These are phyloP conservation scores for Mystacides longicornis DNA, from an alignment of 2,888 invertebrate genomes.

Conservation along the genomic window DNA sequence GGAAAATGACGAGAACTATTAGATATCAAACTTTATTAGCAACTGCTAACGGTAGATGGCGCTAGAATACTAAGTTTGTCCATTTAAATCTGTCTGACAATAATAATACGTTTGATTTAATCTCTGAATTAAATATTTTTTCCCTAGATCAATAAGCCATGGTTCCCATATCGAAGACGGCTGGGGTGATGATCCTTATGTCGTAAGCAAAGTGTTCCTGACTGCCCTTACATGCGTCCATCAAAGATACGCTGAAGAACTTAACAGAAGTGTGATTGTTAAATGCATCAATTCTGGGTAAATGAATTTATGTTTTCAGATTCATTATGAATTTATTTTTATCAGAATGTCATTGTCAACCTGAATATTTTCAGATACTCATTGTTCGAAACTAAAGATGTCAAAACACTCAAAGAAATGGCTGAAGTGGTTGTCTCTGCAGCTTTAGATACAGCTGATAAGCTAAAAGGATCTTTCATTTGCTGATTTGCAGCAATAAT, in stretches of 20 bases:
- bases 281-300: constrained; percentile 60
- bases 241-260: constrained; percentile 49
- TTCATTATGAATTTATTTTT: too few species aligned
- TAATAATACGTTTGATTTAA: too few species aligned
- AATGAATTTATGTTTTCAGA: too few species aligned
- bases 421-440: constrained; percentile 49
- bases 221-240: constrained; percentile 60
- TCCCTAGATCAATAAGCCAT: constrained; percentile 16
- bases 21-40: too few species aligned
- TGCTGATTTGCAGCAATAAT: too few species aligned
- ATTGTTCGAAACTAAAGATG: constrained; percentile 37
- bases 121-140: too few species aligned
- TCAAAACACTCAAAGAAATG: constrained; percentile 47
- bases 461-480: constrained; percentile 54
- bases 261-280: constrained; percentile 45
- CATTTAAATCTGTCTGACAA: too few species aligned
- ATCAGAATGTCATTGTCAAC: too few species aligned
- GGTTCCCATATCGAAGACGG: constrained; percentile 36
- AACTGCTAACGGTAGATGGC: too few species aligned
- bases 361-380: not conserved
- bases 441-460: constrained; percentile 44
- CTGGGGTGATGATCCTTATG: constrained; percentile 54
- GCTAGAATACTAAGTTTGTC: too few species aligned
- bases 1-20: too few species aligned
- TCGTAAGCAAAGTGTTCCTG: constrained; percentile 63